Conservation (phyloP, 2,888 invertebrate genomes). For the Orthosia gracilis region DNA sequence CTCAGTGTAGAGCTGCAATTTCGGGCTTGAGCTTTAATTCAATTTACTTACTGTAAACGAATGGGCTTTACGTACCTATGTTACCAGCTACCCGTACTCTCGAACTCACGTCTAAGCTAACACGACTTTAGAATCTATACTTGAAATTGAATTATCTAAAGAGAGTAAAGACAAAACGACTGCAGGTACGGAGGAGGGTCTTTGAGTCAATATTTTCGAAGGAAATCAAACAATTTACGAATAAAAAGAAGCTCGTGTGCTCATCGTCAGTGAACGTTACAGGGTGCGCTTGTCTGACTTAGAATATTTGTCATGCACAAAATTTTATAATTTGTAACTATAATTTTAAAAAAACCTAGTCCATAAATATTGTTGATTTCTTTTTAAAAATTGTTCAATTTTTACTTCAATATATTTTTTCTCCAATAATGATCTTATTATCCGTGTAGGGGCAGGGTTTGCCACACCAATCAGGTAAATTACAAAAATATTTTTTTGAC, state of each 20-base stretch:
- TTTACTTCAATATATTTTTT: no score
- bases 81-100: constrained; percentile 6
- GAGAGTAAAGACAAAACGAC: constrained; percentile 15
- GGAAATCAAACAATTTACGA: constrained; percentile 42
- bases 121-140: constrained; percentile 17
- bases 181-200: not conserved
- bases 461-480: no score
- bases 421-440: no score
- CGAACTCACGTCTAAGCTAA: constrained; percentile 19
- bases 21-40: constrained; percentile 34
- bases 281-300: no score
- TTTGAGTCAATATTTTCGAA: constrained; percentile 39
- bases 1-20: constrained; percentile 49
- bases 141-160: constrained; percentile 35
- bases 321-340: no score
- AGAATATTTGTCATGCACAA: no score
- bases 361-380: no score
- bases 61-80: constrained; percentile 26
- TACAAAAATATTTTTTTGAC: no score
- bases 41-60: constrained; percentile 47
- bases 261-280: constrained; percentile 78
- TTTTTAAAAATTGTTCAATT: no score
- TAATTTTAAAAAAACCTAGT: no score
- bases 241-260: constrained; percentile 70
- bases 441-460: no score